A percentile compares a stretch with the other conserved stretches of the same genome.
phyloP scores from a whole-genome alignment of 2,888 invertebrate genomes.

The Nudaria mundana region DNA sequence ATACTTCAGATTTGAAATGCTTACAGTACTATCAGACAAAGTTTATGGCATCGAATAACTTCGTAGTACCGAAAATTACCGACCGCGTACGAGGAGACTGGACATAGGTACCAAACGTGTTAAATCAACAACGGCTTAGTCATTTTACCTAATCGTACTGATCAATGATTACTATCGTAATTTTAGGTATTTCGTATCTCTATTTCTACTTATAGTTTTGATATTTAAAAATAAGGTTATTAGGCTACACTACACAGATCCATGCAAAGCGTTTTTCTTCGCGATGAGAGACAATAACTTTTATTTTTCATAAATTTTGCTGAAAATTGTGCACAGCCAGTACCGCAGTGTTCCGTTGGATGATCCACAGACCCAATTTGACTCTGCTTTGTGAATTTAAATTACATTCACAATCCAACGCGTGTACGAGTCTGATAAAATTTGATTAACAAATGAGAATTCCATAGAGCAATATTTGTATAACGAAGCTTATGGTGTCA shows the following conservation, averaged over 20 bases:
- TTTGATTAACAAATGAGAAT: slow-evolving; percentile 33
- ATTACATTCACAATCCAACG: slow-evolving; percentile 42
- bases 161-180: too few relatives aligned
- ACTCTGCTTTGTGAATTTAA: slow-evolving; percentile 43
- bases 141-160: too few relatives aligned
- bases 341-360: slow-evolving; percentile 25
- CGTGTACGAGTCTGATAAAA: slow-evolving; percentile 30
- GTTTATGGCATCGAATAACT: too few relatives aligned
- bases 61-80: too few relatives aligned
- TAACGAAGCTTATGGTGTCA: slow-evolving; percentile 13
- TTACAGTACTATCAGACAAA: too few relatives aligned
- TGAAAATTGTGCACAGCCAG: slow-evolving; percentile 6
- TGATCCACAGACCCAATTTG: slow-evolving; percentile 53
- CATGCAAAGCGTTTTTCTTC: neutral
- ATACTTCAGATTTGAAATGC: neutral
- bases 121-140: too few relatives aligned
- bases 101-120: too few relatives aligned
- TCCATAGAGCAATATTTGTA: slow-evolving; percentile 18
- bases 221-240: too few relatives aligned
- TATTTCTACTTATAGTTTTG: too few relatives aligned
- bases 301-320: slow-evolving; percentile 3
- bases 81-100: too few relatives aligned
- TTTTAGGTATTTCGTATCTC: too few relatives aligned
- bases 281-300: neutral
- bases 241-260: too few relatives aligned